Evolutionary conservation across 2,113 vertebrate genomes (phyloP).

Genomic region (Catharus fuscescens): DNA sequence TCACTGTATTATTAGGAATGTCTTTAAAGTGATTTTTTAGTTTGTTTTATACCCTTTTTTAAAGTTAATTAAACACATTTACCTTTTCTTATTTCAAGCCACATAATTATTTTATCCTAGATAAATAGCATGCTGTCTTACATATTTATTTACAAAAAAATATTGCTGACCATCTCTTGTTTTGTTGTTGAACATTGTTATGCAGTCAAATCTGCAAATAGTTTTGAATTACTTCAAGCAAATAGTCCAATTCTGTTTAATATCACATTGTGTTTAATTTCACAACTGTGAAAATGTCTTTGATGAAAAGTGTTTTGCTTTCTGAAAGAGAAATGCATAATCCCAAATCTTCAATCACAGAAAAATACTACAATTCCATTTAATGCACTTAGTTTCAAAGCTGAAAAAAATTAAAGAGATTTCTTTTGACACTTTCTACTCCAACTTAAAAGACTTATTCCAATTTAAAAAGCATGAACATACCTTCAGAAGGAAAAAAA

Average conservation of each 20-base stretch:
- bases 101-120: not conserved
- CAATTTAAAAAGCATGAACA: not conserved
- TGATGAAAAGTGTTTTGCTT: not conserved
- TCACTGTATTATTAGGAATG: not conserved
- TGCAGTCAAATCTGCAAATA: not conserved
- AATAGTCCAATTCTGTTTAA: not conserved
- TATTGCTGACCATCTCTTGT: not conserved
- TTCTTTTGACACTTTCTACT: constrained; percentile 2
- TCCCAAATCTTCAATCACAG: not conserved
- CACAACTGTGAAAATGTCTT: not conserved
- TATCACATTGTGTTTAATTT: not conserved
- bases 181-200: not conserved
- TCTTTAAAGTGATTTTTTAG: not conserved
- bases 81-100: not conserved
- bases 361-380: not conserved
- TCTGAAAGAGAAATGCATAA: not conserved
- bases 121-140: not conserved
- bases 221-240: not conserved
- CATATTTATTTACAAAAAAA: not conserved
- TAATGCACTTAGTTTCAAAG: constrained; percentile 22
- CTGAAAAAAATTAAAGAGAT: not conserved
- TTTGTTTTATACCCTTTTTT: not conserved
- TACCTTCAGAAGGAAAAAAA: constrained; percentile 22
- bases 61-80: not conserved
- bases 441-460: constrained; percentile 1